These are phyloP conservation scores for Drosophila kanekoi DNA, from an alignment of 2,888 invertebrate species.

Conservation along the genomic window DNA sequence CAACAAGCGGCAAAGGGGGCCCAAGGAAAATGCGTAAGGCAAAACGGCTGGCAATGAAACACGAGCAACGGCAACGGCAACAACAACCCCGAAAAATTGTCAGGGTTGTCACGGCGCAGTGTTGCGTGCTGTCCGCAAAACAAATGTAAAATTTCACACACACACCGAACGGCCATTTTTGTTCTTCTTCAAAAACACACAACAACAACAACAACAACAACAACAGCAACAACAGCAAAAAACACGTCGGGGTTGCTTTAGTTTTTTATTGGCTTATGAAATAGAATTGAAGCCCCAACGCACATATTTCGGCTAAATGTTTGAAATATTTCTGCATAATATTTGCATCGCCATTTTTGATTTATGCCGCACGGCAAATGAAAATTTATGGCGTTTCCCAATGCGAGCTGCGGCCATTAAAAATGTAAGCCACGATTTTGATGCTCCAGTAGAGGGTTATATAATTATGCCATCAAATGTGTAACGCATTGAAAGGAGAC, in stretches of 20 bases:
- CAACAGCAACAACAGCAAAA: no score
- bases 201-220: no score
- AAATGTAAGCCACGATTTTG: conserved; percentile 5
- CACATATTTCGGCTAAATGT: conserved; percentile 60
- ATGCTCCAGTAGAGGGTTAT: no score
- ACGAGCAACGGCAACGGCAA: conserved; percentile 3
- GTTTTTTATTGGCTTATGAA: conserved; percentile 37
- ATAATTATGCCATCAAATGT: no score
- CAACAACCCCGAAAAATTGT: conserved; percentile 26
- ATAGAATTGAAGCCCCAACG: conserved; percentile 20
- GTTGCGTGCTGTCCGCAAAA: conserved; percentile 28
- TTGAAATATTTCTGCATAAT: conserved; percentile 66
- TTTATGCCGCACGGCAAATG: conserved; percentile 68
- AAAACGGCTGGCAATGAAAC: conserved; percentile 39
- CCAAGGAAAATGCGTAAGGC: conserved; percentile 14
- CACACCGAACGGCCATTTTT: no score
- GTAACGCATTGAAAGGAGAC: no score
- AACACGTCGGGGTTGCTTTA: conserved; percentile 32
- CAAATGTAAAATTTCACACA: conserved; percentile 53
- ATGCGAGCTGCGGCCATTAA: conserved; percentile 36
- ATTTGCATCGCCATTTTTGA: conserved; percentile 78
- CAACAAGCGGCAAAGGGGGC: conserved; percentile 35
- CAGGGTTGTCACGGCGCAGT: conserved; percentile 46
- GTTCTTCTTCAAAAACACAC: no score
- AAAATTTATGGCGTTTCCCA: conserved; percentile 61